A percentile compares a stretch with the other conserved stretches of the same genome.
phyloP scores from a whole-genome alignment of 2,797 vertebrate species.

The Falco peregrinus region DNA sequence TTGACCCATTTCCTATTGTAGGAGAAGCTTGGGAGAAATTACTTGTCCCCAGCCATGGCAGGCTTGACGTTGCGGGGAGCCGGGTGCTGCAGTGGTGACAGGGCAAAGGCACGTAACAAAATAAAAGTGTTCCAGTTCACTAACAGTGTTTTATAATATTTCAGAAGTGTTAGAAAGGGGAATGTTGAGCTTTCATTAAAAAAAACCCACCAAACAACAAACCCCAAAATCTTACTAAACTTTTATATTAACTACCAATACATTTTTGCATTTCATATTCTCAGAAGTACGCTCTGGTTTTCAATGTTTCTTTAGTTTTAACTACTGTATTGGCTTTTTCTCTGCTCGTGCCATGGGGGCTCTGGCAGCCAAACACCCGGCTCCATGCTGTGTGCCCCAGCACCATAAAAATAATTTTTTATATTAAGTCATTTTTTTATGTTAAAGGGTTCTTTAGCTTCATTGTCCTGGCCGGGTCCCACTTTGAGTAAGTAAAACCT shows the following conservation, averaged over 20 bases:
- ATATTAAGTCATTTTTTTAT: background rate
- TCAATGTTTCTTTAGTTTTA: background rate
- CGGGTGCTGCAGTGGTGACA: accelerated
- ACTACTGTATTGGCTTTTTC: background rate
- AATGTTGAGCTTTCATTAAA: background rate
- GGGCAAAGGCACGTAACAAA: background rate
- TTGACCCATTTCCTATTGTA: background rate
- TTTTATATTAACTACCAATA: background rate
- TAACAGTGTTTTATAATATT: background rate
- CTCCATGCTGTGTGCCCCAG: accelerated
- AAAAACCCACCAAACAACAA: background rate
- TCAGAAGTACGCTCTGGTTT: background rate
- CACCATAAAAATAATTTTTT: background rate
- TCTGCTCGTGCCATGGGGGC: accelerated
- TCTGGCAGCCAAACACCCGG: background rate
- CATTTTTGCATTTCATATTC: background rate
- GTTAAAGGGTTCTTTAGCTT: background rate
- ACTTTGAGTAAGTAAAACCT: background rate
- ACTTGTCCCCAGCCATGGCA: background rate
- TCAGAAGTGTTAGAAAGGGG: background rate
- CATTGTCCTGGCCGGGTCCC: background rate
- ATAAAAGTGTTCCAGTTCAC: background rate
- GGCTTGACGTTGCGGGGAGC: accelerated
- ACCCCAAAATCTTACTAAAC: background rate
- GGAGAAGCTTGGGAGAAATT: background rate